These are phyloP conservation scores for Paralvinella palmiformis DNA, from an alignment of 1,140 invertebrate species.

Conservation along the genomic window DNA sequence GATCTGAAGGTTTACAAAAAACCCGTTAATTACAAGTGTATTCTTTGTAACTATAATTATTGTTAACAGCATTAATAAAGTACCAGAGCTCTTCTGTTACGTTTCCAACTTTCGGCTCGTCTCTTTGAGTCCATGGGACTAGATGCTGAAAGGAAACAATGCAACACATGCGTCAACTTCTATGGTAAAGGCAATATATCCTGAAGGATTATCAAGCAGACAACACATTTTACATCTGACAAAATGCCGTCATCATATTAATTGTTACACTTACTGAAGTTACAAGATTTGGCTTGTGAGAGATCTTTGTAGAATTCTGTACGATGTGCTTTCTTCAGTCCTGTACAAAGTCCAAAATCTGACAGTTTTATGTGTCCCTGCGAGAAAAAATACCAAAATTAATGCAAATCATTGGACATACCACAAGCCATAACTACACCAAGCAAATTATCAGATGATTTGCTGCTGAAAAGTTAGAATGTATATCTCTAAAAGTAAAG, in stretches of 20 bases:
- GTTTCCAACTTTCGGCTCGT: slow-evolving; percentile 26
- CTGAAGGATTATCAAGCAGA: background rate
- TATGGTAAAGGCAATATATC: background rate
- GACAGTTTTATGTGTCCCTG: slow-evolving; percentile 95
- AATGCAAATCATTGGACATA: background rate
- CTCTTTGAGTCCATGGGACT: slow-evolving; percentile 47
- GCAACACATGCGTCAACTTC: slow-evolving; percentile 8
- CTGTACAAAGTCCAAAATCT: slow-evolving; percentile 98
- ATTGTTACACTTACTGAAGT: slow-evolving; percentile 50
- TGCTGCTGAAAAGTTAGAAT: too few relatives aligned
- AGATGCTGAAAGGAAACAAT: slow-evolving; percentile 30
- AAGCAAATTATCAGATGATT: too few relatives aligned
- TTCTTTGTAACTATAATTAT: too few relatives aligned
- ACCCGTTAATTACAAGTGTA: too few relatives aligned
- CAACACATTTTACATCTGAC: background rate
- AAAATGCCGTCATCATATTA: background rate
- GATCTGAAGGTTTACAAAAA: too few relatives aligned
- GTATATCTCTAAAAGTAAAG: too few relatives aligned
- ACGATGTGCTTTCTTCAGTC: slow-evolving; percentile 96
- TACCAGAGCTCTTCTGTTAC: slow-evolving; percentile 17
- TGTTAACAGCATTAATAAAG: too few relatives aligned
- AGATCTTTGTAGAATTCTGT: slow-evolving; percentile 99
- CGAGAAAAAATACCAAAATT: slow-evolving; percentile 21
- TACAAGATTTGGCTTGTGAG: slow-evolving; percentile 89
- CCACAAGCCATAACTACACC: too few relatives aligned